Base-by-base conservation (phyloP, 2,113 vertebrate genomes). In the Zonotrichia leucophrys region DNA sequence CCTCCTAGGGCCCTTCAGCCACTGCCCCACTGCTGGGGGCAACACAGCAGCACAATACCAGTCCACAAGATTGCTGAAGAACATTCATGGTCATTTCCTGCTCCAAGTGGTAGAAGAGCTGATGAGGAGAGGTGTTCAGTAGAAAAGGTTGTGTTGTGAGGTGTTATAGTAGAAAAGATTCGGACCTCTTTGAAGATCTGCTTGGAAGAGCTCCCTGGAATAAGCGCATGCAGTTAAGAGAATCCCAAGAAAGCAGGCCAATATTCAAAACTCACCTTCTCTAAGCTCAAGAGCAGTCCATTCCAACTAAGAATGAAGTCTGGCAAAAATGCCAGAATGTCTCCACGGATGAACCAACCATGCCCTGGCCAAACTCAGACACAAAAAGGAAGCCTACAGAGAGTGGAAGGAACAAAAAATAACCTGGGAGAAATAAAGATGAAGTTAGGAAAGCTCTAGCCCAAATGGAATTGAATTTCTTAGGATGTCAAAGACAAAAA, bases 21-120 rank as follows among this genome's bases (percentile, higher is more conserved):
- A 10, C 42, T 14, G 15, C 4, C 6, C 20, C 8, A n/a, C 12
- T 39, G 5, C 24, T 20, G 10, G 1, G 7, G 7, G 6, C 10
- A 52, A 5, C 25, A 52, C 3, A 69, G 15, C 5, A 70, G 7
- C 10, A 35, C 6, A 69, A 3, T 59, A 59, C 24, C 13, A 41
- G 7, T 41, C 44, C 44, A 50, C 35, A 16, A 23, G 13, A 17
- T 69, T 83, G n/a, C 31, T 59, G 27, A 41, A 33, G 10, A 53
- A 10, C 18, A 53, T 15, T 59, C 24, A 46, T 83, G 11, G 35
- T 35, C 17, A 9, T 9, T 75, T 92, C 5, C 17, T 69, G 2
- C 56, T 92, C 33, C 41, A 75, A 41, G 10, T 33, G 25, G 23
- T 11, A 50, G 15, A 60, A 20, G 14, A 79, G 8, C 9, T 2